phyloP scores from a whole-genome alignment of 2,797 vertebrate genomes.

The Tarsius wallacei region DNA sequence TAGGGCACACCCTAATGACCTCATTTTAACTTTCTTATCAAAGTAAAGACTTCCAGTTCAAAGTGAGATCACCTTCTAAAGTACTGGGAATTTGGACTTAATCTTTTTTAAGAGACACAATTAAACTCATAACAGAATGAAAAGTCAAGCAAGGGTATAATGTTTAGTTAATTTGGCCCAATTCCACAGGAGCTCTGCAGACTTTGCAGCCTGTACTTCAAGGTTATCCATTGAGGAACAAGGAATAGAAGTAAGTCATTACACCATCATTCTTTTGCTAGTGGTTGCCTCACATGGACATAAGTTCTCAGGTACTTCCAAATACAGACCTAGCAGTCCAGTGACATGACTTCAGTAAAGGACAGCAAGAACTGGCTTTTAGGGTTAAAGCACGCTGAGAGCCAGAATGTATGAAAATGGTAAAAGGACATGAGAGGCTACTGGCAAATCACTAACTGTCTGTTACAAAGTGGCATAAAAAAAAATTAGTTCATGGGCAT shows the following conservation, averaged over 20 bases:
- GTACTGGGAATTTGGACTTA: neutral
- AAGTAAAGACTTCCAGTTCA: neutral
- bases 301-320: neutral
- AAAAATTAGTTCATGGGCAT: neutral
- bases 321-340: neutral
- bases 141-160: neutral
- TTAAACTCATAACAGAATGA: neutral
- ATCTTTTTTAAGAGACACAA: neutral
- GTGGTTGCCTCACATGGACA: neutral
- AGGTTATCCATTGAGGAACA: neutral
- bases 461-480: neutral
- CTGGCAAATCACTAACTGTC: neutral
- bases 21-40: neutral
- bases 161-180: neutral
- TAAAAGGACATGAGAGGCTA: neutral
- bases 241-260: neutral
- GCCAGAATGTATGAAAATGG: neutral
- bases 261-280: neutral
- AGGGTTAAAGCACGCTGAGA: neutral
- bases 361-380: neutral
- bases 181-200: neutral
- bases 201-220: neutral
- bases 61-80: slow-evolving; percentile 7
- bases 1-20: neutral
- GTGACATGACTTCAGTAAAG: neutral